Evolutionary conservation across 2,113 vertebrate genomes (phyloP).

Genomic region (Pitta sordida): DNA sequence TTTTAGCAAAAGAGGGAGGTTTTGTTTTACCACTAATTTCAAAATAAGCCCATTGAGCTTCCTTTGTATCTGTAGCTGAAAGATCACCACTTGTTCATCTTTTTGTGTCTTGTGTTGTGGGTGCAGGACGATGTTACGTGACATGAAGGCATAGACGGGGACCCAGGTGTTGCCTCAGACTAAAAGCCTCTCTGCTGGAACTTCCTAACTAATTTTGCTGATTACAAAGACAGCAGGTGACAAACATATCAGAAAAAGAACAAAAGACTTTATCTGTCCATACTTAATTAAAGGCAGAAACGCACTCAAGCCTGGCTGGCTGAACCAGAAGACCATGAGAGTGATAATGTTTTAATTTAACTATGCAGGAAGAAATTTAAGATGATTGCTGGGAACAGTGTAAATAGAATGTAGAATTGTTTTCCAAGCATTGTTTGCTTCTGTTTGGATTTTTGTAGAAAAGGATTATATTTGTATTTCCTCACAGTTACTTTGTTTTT

Average conservation of each 20-base stretch:
- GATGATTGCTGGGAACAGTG: neutral
- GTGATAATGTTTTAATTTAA: conserved; percentile 25
- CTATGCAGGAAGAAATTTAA: neutral
- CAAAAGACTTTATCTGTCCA: conserved; percentile 60
- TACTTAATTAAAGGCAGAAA: conserved; percentile 53
- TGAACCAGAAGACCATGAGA: neutral
- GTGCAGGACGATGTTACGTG: neutral
- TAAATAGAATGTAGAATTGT: neutral
- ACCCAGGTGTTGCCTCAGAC: conserved; percentile 63
- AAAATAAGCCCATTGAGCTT: neutral
- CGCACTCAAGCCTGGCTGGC: conserved; percentile 16
- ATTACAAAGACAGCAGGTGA: conserved; percentile 62
- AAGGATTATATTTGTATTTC: neutral
- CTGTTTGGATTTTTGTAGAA: neutral
- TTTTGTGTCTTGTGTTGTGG: neutral
- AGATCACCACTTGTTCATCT: neutral
- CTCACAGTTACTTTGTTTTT: neutral
- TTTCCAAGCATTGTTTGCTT: neutral
- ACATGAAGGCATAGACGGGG: neutral
- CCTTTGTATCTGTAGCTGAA: neutral
- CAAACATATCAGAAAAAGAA: conserved; percentile 56
- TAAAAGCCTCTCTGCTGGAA: conserved; percentile 62
- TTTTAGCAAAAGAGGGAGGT: neutral
- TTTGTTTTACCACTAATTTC: neutral
- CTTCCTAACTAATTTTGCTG: conserved; percentile 61